Evolutionary conservation across 2,888 invertebrate species (phyloP), one percentile per base, ranked within the genome.

Genomic region (Frankliniella fusca): DNA sequence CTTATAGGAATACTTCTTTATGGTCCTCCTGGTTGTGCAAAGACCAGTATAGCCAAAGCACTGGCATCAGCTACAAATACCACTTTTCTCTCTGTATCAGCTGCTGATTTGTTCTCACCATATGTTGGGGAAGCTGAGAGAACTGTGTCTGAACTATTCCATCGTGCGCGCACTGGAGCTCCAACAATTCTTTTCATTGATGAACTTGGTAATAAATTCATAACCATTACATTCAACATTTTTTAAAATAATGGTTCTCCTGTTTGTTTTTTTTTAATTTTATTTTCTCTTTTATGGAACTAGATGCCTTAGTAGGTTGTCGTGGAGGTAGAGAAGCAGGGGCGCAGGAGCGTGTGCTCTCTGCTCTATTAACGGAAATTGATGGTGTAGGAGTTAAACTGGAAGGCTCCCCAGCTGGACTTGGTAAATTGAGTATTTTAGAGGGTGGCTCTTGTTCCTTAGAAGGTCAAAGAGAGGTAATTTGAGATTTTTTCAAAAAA

Each of bases 1-100:
- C 27, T 84, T 81, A 54, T 83, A 89, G 91, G 92, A 48, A 88
- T 92, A 54, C 86, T 93, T 80, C 87, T 93, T 12, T 92, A 91
- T 86, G 92, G 92, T 0, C 92, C 92, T 9, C 92, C 92, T 0
- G 92, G 92, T 1, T 92, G 92, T 87, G 92, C 91, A n/a, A 92
- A 93, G 87, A 92, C 92, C 0, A 91, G 90, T 9, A 87, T 92
- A 81, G 91, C 91, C 5, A 89, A 90, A 85, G 91, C 92, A 23
- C 87, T 92, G 54, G 92, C 92, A 18, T 88, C 88, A 50, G 89
- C 90, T 61, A 88, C 89, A 10, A 87, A 89, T 83, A 89, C 89
- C 86, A 90, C 90, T 50, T 91, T 92, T 83, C 88, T 92, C 80
- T 87, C 91, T 12, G 89, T 90, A 28, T 91, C 91, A 81, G 91